Conservation (phyloP, 2,797 vertebrate species). For the Coilia nasus region DNA sequence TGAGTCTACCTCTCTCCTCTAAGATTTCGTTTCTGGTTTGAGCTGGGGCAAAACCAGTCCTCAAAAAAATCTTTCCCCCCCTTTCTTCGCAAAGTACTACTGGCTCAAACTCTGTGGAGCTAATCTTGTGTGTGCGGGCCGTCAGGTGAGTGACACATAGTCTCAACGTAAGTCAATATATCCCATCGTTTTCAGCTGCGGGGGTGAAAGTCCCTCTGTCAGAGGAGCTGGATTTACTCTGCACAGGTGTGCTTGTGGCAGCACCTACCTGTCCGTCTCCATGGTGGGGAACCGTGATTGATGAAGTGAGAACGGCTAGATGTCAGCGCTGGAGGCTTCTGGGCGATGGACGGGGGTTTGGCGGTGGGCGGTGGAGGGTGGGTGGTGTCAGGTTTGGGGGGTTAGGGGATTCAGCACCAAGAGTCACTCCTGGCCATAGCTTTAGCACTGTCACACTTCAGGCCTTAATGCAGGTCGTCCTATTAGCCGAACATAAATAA, state of each 20-base stretch:
- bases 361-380: not conserved
- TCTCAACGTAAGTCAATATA: conserved; percentile 42
- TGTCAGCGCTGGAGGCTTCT: conserved; percentile 43
- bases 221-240: conserved; percentile 53
- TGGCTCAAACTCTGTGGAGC: not conserved
- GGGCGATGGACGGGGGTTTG: not conserved
- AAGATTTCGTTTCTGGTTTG: conserved; percentile 16
- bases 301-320: conserved; percentile 36
- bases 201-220: conserved; percentile 52
- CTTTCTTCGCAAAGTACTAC: not conserved
- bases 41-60: not conserved
- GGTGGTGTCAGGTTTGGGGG: conserved; percentile 31
- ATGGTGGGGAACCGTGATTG: conserved; percentile 47
- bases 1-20: not conserved
- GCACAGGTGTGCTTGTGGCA: conserved; percentile 55
- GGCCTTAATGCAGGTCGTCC: conserved; percentile 48
- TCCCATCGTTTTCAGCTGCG: conserved; percentile 30
- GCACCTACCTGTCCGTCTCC: conserved; percentile 47
- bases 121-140: conserved; percentile 1
- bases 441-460: conserved; percentile 41
- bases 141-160: conserved; percentile 42
- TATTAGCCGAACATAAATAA: conserved; percentile 53
- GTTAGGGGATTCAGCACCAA: conserved; percentile 43
- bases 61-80: not conserved
- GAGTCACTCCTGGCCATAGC: conserved; percentile 39